Conservation (phyloP, 2,888 invertebrate species). For the Prenolepis imparis region DNA sequence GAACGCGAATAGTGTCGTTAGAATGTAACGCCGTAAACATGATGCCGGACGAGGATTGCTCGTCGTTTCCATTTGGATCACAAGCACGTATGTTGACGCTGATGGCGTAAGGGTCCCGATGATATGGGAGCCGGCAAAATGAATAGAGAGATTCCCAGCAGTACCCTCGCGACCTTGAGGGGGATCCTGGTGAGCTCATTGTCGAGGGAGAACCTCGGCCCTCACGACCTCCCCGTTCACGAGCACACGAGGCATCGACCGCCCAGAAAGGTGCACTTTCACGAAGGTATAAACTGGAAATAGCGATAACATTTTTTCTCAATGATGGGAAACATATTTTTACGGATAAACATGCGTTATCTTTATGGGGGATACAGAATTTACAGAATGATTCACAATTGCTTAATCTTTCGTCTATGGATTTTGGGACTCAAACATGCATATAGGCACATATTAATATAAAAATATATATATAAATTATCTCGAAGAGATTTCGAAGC, state of each 20-base stretch:
- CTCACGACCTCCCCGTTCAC: constrained; percentile 85
- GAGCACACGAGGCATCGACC: constrained; percentile 79
- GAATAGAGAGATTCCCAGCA: constrained; percentile 86
- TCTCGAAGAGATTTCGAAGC: neutral
- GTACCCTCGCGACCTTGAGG: constrained; percentile 87
- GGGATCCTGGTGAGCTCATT: constrained; percentile 88
- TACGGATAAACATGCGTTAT: neutral
- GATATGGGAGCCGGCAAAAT: constrained; percentile 76
- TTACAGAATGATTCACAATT: neutral
- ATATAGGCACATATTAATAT: neutral
- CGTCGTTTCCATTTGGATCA: constrained; percentile 47
- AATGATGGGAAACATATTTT: neutral
- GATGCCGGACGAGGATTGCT: constrained; percentile 55
- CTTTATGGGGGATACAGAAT: neutral
- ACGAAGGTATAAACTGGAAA: constrained; percentile 69
- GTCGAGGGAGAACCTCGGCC: constrained; percentile 88
- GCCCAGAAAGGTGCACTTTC: constrained; percentile 83
- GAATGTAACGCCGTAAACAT: constrained; percentile 14
- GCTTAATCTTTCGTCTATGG: neutral
- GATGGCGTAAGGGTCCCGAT: constrained; percentile 35
- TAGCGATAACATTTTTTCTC: neutral
- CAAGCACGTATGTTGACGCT: constrained; percentile 44
- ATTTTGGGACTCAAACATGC: neutral
- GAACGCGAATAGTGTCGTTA: neutral
- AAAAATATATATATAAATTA: neutral